Evolutionary conservation across 2,888 invertebrate genomes (phyloP), one percentile per base, ranked within the genome.

Genomic region (Neuroscelio doddi): DNA sequence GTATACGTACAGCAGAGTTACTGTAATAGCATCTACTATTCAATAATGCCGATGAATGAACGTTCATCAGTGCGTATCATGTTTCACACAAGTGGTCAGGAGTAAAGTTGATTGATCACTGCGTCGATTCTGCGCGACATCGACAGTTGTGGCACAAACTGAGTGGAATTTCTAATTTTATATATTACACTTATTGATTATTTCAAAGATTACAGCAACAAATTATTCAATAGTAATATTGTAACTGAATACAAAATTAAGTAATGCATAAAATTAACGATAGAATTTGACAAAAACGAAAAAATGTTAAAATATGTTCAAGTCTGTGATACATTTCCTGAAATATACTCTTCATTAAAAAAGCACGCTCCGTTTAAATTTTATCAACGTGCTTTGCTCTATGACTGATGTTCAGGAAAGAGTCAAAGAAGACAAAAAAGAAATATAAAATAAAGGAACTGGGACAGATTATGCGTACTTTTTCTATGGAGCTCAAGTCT

Each of bases 351-450:
- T n/a, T 15, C 17, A 21, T 44, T 34, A 38, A n/a, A 53, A 62
- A 52, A 58, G 46, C 39, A 34, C 49, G 41, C 16, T 29, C 53
- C 56, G 56, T 56, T 66, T 53, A 56, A 61, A 56, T 61, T 61
- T 66, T 58, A 66, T 62, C 58, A 51, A 57, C 55, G 62, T 58
- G 58, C 55, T 67, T 55, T 63, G 58, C 55, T 30, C 55, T 52
- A 63, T 63, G 66, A 66, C 52, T 56, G 61, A 66, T 62, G 57
- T 45, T 44, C 44, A 7, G 30, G 10, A 16, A 29, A 26, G 32
- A 34, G 44, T 24, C 12, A 29, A 38, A 27, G 16, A 46, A 12
- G 36, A 5, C 8, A 16, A 17, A n/a, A n/a, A n/a, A n/a, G n/a
- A n/a, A n/a, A n/a, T n/a, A n/a, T n/a, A n/a, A n/a, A 29, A 53